Conservation (phyloP, 2,888 invertebrate genomes). For the Sycophila texana region DNA sequence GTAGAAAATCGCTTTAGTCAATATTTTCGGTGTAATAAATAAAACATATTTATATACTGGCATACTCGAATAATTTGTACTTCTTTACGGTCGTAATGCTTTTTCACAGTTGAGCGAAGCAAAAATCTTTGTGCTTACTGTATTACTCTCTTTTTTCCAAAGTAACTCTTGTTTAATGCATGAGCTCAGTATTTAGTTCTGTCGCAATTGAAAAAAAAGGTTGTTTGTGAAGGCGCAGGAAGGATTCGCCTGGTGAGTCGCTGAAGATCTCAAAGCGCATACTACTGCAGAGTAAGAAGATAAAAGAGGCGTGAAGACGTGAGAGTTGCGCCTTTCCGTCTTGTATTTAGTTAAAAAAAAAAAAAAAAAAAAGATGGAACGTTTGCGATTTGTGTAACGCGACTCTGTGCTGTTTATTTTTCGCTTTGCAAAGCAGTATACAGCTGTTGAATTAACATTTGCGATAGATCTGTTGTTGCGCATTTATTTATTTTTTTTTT, state of each 20-base stretch:
- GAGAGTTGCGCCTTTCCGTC: slow-evolving; percentile 13
- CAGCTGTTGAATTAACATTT: slow-evolving; percentile 50
- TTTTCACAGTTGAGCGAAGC: slow-evolving; percentile 70
- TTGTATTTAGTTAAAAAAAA: no score
- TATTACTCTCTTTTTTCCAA: slow-evolving; percentile 58
- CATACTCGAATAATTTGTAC: slow-evolving; percentile 59
- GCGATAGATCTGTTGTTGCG: slow-evolving; percentile 50
- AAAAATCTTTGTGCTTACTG: slow-evolving; percentile 65
- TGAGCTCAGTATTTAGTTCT: slow-evolving; percentile 57
- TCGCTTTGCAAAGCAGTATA: slow-evolving; percentile 55
- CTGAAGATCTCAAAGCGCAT: slow-evolving; percentile 35
- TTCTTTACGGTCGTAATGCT: slow-evolving; percentile 68
- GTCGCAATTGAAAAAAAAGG: slow-evolving; percentile 36
- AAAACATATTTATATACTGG: slow-evolving; percentile 32
- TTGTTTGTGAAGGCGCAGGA: slow-evolving; percentile 33
- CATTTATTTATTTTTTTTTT: slow-evolving; percentile 35
- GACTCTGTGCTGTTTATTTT: slow-evolving; percentile 54
- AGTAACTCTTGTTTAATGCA: slow-evolving; percentile 62
- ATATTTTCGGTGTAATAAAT: slow-evolving; percentile 52
- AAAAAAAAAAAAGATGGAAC: neutral
- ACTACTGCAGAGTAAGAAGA: neutral
- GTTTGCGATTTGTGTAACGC: slow-evolving; percentile 49
- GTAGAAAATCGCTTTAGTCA: slow-evolving; percentile 50
- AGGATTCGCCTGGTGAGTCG: slow-evolving; percentile 29
- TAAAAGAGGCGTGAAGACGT: slow-evolving; percentile 10